phyloP scores from a whole-genome alignment of 2,797 vertebrate genomes.

The Sparidentex hasta region DNA sequence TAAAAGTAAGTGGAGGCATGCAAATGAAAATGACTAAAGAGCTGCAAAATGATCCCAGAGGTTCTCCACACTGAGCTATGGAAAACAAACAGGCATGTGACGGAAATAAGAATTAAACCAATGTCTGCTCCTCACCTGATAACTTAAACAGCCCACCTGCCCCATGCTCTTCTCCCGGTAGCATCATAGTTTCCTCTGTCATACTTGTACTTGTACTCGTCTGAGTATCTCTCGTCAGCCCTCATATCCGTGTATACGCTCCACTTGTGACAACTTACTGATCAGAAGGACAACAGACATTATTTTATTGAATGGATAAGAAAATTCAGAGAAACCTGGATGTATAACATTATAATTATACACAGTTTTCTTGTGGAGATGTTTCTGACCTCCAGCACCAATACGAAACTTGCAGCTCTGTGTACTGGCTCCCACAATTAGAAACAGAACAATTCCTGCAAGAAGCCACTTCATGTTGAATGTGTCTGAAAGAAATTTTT shows the following conservation, averaged over 20 bases:
- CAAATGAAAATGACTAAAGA: too few relatives aligned
- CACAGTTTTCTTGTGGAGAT: too few relatives aligned
- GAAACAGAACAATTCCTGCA: conserved; percentile 40
- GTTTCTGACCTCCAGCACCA: conserved; percentile 48
- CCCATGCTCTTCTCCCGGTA: conserved; percentile 58
- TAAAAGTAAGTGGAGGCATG: too few relatives aligned
- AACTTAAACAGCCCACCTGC: conserved; percentile 46
- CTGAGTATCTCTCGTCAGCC: too few relatives aligned
- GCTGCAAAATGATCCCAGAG: too few relatives aligned
- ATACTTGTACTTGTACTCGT: too few relatives aligned
- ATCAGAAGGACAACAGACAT: conserved; percentile 5
- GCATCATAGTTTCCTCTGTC: conserved; percentile 73
- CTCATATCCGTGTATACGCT: conserved; percentile 1
- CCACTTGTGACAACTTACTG: conserved; percentile 34
- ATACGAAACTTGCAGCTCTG: conserved; percentile 45
- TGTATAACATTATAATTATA: too few relatives aligned
- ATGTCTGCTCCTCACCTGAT: conserved; percentile 55
- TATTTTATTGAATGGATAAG: neutral
- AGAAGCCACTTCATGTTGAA: conserved; percentile 59
- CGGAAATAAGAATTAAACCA: too few relatives aligned
- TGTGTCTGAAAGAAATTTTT: conserved; percentile 22
- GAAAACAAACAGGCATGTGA: too few relatives aligned
- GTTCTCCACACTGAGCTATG: too few relatives aligned
- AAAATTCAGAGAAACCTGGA: neutral
- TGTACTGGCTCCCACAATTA: conserved; percentile 33